Conservation (phyloP, 1,140 invertebrate genomes). For the Psilanteris sp. region DNA sequence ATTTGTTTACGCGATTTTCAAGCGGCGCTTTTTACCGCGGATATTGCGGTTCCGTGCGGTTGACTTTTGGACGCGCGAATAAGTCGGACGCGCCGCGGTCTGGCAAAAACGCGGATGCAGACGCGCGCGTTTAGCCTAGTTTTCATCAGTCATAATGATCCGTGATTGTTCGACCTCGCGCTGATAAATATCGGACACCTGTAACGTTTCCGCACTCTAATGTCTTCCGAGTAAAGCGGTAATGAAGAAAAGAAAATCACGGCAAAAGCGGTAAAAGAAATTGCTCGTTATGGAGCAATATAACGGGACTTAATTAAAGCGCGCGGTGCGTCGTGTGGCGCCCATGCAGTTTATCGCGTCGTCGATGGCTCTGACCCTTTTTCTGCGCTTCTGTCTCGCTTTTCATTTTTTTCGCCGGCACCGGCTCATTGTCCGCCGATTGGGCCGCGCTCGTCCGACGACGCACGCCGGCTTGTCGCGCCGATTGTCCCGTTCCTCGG, state of each 20-base stretch:
- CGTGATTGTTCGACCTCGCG: constrained; percentile 49
- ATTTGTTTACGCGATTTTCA: no score
- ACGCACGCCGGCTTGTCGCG: no score
- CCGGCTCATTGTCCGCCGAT: no score
- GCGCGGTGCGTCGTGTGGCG: constrained; percentile 52
- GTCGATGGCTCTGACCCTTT: constrained; percentile 5
- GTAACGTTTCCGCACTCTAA: constrained; percentile 52
- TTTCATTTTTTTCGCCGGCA: constrained; percentile 2
- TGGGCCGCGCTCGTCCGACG: constrained; percentile 5
- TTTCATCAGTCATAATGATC: constrained; percentile 31
- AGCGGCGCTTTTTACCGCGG: constrained; percentile 10
- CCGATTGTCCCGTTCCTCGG: constrained; percentile 23
- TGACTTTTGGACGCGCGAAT: not conserved
- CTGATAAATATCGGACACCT: constrained; percentile 59
- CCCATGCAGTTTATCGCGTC: constrained; percentile 54
- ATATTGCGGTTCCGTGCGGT: no score
- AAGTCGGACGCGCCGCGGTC: constrained; percentile 46
- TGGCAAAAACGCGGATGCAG: constrained; percentile 27
- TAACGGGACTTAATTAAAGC: constrained; percentile 66
- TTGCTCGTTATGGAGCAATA: constrained; percentile 52
- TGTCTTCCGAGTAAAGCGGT: constrained; percentile 52
- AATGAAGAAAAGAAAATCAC: constrained; percentile 58
- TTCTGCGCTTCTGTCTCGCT: no score
- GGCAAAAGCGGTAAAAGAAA: constrained; percentile 53
- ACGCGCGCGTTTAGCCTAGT: constrained; percentile 35